A percentile compares a stretch with the other conserved stretches of the same genome.
These are phyloP conservation scores for Drosophila putrida DNA, from an alignment of 2,888 invertebrate genomes.

Conservation along the genomic window DNA sequence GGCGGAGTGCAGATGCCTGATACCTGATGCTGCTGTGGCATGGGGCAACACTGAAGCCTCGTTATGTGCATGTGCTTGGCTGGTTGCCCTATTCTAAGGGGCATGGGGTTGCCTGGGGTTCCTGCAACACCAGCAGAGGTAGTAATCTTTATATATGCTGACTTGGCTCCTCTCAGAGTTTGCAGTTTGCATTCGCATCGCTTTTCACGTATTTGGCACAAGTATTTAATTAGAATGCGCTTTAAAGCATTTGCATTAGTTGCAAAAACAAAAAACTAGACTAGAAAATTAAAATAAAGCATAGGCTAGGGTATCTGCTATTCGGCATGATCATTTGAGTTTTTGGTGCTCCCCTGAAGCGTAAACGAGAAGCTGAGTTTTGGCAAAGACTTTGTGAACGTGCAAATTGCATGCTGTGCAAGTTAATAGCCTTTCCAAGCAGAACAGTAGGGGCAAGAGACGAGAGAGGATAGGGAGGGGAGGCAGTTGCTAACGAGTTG, in stretches of 20 bases:
- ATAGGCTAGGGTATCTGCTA: conserved; percentile 10
- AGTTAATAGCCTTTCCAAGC: conserved; percentile 67
- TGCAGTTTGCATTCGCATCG: conserved; percentile 23
- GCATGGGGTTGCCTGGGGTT: background rate
- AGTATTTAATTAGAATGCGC: conserved; percentile 67
- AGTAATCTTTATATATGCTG: conserved; percentile 50
- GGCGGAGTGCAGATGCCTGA: conserved; percentile 35
- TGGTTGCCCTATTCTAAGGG: conserved; percentile 18
- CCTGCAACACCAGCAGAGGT: conserved; percentile 9
- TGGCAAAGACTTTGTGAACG: conserved; percentile 75
- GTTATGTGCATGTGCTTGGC: conserved; percentile 56
- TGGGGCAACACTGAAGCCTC: conserved; percentile 56
- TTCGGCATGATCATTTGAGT: conserved; percentile 14
- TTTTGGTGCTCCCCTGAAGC: conserved; percentile 44
- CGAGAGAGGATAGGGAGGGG: background rate
- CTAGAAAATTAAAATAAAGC: background rate
- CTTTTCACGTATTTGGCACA: conserved; percentile 46
- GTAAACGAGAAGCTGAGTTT: conserved; percentile 68
- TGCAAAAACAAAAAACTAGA: conserved; percentile 12
- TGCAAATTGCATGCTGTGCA: conserved; percentile 76
- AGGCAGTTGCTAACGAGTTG: conserved; percentile 65
- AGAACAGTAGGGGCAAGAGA: conserved; percentile 6
- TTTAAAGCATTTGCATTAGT: conserved; percentile 50
- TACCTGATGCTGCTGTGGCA: conserved; percentile 30
- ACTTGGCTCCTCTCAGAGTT: conserved; percentile 40